These are phyloP conservation scores for Emydura subglobosa DNA, from an alignment of 2,113 vertebrate genomes.

Conservation along the genomic window DNA sequence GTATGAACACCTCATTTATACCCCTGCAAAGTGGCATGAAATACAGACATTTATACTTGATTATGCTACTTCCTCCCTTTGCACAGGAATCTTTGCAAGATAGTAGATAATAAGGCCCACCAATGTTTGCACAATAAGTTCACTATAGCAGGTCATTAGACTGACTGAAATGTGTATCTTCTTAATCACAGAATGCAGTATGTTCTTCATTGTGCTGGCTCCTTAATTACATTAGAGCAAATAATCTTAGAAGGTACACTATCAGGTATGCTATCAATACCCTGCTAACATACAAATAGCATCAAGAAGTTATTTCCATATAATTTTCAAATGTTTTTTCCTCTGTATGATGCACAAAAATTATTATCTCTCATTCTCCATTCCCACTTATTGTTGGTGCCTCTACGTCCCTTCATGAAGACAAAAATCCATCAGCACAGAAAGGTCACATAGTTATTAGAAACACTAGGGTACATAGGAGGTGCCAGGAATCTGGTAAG, in stretches of 20 bases:
- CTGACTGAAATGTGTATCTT: background rate
- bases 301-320: background rate
- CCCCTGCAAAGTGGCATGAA: background rate
- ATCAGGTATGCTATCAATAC: background rate
- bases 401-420: background rate
- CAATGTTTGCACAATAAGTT: background rate
- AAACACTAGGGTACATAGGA: background rate
- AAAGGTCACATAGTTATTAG: background rate
- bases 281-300: background rate
- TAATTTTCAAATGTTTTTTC: background rate
- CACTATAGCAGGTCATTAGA: background rate
- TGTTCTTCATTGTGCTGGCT: background rate
- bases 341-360: background rate
- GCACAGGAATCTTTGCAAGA: background rate
- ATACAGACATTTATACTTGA: background rate
- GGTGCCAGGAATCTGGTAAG: background rate
- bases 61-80: background rate
- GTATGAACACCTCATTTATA: background rate
- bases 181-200: background rate
- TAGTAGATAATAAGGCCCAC: background rate
- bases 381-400: background rate
- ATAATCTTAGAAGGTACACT: background rate
- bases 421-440: background rate
- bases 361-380: background rate
- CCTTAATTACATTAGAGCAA: background rate